Evolutionary conservation across 1,140 invertebrate genomes (phyloP).

Genomic region (Zaprionus gabonicus): DNA sequence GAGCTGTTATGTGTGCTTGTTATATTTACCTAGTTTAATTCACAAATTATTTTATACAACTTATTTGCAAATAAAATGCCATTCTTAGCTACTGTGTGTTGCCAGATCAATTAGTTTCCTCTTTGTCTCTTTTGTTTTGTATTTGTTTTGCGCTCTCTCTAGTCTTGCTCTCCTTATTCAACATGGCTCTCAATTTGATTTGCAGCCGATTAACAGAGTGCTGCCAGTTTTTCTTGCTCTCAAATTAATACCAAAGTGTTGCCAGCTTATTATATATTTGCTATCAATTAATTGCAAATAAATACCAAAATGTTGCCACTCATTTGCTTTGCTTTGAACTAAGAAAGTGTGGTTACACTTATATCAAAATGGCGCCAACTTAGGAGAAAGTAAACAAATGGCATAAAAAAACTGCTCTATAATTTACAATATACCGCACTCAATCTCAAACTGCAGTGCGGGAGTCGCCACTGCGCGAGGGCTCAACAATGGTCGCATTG

Average conservation of each 20-base stretch:
- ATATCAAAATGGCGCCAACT: background rate
- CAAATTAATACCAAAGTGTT: background rate
- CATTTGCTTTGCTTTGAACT: background rate
- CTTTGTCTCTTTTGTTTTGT: no score
- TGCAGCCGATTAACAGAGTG: background rate
- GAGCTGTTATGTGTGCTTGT: background rate
- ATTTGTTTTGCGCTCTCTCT: no score
- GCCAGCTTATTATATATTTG: background rate
- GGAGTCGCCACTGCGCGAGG: conserved; percentile 9
- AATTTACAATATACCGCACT: background rate
- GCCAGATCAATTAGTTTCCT: background rate
- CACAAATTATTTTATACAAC: background rate
- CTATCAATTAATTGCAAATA: background rate
- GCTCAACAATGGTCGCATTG: conserved; percentile 36
- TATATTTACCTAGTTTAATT: background rate
- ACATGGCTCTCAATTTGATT: no score
- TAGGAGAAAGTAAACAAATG: background rate
- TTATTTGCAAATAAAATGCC: background rate
- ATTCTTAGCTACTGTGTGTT: background rate
- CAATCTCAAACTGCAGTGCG: conserved; percentile 1
- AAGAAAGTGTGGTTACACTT: background rate
- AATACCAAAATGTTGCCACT: background rate
- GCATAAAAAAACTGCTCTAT: background rate
- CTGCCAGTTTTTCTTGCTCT: background rate
- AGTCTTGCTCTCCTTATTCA: no score